phyloP scores from a whole-genome alignment of 1,140 invertebrate genomes.

The Holcopasites calliopsidis region DNA sequence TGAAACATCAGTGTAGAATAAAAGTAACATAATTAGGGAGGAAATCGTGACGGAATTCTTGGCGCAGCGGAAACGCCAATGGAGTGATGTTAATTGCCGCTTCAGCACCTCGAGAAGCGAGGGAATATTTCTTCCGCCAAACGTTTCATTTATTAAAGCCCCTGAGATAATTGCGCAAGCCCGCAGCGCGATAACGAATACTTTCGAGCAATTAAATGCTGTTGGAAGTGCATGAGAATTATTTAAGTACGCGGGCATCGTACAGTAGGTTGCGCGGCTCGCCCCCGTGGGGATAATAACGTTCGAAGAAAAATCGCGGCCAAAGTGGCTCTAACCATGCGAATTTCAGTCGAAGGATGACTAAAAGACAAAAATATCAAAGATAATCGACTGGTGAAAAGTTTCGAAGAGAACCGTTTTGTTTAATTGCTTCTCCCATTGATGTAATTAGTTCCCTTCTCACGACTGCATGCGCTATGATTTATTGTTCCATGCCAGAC shows the following conservation, averaged over 20 bases:
- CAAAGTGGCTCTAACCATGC: constrained; percentile 44
- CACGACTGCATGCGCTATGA: background rate
- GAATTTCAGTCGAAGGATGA: constrained; percentile 42
- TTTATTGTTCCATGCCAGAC: constrained; percentile 12
- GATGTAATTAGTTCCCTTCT: constrained; percentile 3
- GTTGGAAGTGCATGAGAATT: constrained; percentile 29
- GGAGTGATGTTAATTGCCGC: constrained; percentile 10
- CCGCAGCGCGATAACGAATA: constrained; percentile 12
- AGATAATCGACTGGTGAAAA: too few species aligned
- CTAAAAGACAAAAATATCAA: too few species aligned
- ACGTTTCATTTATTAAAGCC: constrained; percentile 33
- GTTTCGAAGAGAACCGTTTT: background rate
- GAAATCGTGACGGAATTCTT: background rate
- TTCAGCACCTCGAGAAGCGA: background rate
- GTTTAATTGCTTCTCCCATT: constrained; percentile 2
- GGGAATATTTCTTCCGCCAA: background rate
- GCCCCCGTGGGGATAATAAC: constrained; percentile 43
- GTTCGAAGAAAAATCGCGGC: constrained; percentile 46
- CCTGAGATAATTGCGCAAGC: constrained; percentile 31
- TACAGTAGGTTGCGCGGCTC: background rate
- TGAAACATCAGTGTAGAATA: background rate
- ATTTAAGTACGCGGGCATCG: constrained; percentile 31
- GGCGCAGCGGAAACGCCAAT: background rate
- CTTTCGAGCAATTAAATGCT: constrained; percentile 27
- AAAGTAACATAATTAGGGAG: constrained; percentile 21